A percentile compares a stretch with the other conserved stretches of the same genome.
These are phyloP conservation scores for Paraplagusia blochii DNA, from an alignment of 2,113 vertebrate genomes.

Conservation along the genomic window DNA sequence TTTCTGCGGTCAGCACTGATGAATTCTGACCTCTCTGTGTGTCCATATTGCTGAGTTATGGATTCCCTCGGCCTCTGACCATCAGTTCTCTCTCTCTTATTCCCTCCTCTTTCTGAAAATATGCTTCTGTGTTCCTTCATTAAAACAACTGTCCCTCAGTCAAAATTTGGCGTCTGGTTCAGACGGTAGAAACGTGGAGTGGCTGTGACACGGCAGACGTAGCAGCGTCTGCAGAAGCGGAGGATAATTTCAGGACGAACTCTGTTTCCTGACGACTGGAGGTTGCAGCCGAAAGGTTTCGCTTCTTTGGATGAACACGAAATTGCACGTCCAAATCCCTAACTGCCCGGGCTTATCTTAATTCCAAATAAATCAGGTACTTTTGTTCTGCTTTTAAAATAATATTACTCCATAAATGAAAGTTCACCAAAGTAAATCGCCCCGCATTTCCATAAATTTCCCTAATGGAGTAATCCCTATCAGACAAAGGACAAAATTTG, in stretches of 20 bases:
- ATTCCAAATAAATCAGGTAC: constrained; percentile 56
- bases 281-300: constrained; percentile 30
- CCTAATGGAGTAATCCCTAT: constrained; percentile 76
- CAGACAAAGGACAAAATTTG: constrained; percentile 68
- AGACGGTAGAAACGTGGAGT: background rate
- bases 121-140: background rate
- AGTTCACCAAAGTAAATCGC: constrained; percentile 71
- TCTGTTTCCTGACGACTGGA: constrained; percentile 18
- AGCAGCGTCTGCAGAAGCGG: background rate
- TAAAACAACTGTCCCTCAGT: background rate
- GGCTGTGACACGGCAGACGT: background rate
- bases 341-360: constrained; percentile 46
- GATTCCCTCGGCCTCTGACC: background rate
- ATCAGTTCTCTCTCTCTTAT: background rate
- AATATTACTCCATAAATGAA: constrained; percentile 68
- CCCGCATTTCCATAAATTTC: constrained; percentile 78
- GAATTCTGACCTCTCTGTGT: constrained; percentile 4
- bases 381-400: constrained; percentile 58
- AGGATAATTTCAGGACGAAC: constrained; percentile 21
- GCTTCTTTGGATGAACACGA: constrained; percentile 41
- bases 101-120: background rate
- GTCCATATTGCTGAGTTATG: background rate
- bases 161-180: background rate
- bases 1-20: constrained; percentile 9
- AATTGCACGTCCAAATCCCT: constrained; percentile 42